Conservation (phyloP, 1,140 invertebrate species). For the Hypsibius dujardini region DNA sequence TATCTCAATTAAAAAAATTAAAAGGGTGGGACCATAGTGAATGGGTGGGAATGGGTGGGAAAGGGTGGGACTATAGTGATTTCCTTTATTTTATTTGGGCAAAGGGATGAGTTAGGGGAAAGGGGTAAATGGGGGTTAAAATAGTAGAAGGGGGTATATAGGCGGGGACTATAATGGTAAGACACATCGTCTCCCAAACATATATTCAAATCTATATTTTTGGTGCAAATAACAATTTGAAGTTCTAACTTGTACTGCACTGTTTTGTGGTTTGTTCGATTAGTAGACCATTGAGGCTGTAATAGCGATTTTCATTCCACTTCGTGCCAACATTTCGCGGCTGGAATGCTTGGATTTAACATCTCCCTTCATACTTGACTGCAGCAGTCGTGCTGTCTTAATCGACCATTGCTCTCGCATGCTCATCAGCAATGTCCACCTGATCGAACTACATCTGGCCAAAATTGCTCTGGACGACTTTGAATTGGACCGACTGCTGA, state of each 20-base stretch:
- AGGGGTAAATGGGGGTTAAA: no score
- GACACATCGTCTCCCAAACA: no score
- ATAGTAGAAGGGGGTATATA: no score
- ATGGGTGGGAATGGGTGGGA: no score
- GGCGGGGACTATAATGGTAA: no score
- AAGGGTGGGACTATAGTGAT: no score
- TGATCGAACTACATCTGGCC: background rate
- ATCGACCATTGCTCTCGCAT: background rate
- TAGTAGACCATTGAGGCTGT: background rate
- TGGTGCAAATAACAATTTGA: slow-evolving; percentile 2
- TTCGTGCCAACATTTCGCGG: background rate
- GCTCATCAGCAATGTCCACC: background rate
- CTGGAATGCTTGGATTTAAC: background rate
- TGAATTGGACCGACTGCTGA: background rate
- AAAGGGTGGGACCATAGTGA: no score
- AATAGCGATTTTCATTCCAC: background rate
- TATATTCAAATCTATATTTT: no score
- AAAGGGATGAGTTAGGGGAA: no score
- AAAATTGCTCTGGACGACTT: background rate
- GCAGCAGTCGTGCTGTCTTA: background rate
- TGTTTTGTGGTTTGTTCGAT: background rate
- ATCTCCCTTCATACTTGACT: background rate
- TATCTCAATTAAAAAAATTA: no score
- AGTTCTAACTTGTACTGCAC: background rate
- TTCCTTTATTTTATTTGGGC: no score